Conservation (phyloP, 1,140 invertebrate genomes). For the Trichonephila clavipes region DNA sequence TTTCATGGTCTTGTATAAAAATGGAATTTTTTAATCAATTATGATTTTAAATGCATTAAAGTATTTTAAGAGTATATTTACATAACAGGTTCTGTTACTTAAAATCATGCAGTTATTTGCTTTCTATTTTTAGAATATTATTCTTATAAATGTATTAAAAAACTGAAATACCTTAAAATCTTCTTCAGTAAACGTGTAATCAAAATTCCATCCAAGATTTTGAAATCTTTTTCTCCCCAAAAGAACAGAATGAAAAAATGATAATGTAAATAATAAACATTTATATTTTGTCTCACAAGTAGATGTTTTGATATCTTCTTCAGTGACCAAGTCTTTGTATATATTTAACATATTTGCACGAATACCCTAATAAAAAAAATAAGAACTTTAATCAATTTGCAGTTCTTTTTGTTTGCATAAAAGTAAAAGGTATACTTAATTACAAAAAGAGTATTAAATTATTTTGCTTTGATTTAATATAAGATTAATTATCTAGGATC, state of each 20-base stretch:
- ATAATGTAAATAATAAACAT: conserved; percentile 81
- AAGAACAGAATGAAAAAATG: conserved; percentile 82
- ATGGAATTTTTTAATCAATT: no score
- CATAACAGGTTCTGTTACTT: no score
- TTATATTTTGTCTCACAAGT: conserved; percentile 81
- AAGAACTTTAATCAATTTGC: no score
- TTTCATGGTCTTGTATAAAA: no score
- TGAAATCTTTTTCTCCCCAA: conserved; percentile 82
- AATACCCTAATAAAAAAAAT: conserved; percentile 35
- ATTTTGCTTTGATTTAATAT: not conserved
- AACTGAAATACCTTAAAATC: conserved; percentile 88
- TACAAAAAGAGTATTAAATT: not conserved
- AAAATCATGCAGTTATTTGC: no score
- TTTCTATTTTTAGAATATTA: no score
- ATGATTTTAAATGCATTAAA: no score
- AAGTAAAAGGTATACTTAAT: not conserved
- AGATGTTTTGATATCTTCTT: conserved; percentile 8
- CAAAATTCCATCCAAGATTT: conserved; percentile 83
- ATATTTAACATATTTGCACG: conserved; percentile 40
- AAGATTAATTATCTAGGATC: no score
- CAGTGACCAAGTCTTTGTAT: not conserved
- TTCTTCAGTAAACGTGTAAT: conserved; percentile 90
- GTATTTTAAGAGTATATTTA: no score
- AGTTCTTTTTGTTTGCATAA: no score
- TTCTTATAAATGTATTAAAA: no score